Conservation (phyloP, 2,888 invertebrate species). For the Melangyna quadrimaculata region DNA sequence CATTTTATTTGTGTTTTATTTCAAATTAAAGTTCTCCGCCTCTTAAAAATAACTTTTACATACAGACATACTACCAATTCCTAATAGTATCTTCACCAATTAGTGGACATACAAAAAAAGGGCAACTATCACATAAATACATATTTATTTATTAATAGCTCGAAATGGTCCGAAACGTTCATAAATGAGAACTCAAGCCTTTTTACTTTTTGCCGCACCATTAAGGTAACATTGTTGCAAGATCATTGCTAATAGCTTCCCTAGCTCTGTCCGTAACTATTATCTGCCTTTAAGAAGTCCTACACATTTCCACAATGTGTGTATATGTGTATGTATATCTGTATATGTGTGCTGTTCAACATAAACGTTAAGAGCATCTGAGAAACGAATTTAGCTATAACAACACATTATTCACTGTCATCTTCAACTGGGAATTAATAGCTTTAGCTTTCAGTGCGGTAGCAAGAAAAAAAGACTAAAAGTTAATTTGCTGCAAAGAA, state of each 20-base stretch:
- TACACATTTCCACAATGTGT: background rate
- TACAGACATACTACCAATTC: background rate
- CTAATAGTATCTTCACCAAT: background rate
- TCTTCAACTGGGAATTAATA: slow-evolving; percentile 15
- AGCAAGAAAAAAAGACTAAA: background rate
- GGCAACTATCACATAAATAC: background rate
- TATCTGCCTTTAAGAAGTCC: background rate
- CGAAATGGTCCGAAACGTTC: background rate
- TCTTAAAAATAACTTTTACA: too few relatives aligned
- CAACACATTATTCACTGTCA: slow-evolving; percentile 38
- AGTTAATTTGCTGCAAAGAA: slow-evolving; percentile 6
- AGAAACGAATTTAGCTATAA: background rate
- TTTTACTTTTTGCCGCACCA: background rate
- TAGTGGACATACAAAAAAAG: background rate
- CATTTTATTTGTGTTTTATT: too few relatives aligned
- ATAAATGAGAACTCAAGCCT: background rate
- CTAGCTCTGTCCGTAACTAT: background rate
- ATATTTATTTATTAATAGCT: background rate
- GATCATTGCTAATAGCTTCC: slow-evolving; percentile 14
- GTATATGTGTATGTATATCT: background rate
- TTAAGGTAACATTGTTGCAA: slow-evolving; percentile 9
- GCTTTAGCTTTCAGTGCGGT: slow-evolving; percentile 3
- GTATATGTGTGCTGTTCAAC: background rate
- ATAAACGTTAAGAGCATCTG: background rate
- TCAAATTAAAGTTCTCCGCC: too few relatives aligned